Evolutionary conservation across 1,140 invertebrate species (phyloP).

Genomic region (Odontomachus brunneus): DNA sequence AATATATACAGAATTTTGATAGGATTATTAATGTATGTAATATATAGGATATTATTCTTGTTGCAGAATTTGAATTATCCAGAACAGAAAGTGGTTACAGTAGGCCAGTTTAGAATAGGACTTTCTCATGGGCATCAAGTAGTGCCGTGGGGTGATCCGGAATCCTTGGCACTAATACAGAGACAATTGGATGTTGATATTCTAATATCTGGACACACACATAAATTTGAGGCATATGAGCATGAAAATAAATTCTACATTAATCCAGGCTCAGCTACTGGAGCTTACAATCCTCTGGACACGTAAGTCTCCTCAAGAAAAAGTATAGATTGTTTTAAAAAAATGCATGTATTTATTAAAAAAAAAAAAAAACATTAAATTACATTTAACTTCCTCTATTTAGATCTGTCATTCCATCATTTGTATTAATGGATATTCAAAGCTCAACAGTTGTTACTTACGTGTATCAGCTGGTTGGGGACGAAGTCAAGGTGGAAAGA

Average conservation of each 20-base stretch:
- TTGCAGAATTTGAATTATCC: conserved; percentile 96
- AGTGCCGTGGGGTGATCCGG: conserved; percentile 98
- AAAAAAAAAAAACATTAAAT: not conserved
- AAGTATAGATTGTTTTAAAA: not conserved
- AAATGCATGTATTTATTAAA: not conserved
- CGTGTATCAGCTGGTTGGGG: conserved; percentile 98
- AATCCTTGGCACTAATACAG: conserved; percentile 96
- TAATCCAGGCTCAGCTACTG: conserved; percentile 99
- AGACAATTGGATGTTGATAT: conserved; percentile 99
- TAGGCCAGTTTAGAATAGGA: conserved; percentile 99
- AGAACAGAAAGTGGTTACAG: conserved; percentile 99
- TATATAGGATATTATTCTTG: not conserved
- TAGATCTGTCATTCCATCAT: conserved; percentile 97
- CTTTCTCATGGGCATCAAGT: conserved; percentile 99
- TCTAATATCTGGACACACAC: conserved; percentile 99
- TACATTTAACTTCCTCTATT: not conserved
- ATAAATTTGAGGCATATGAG: conserved; percentile 99
- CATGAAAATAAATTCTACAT: conserved; percentile 99
- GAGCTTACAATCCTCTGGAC: conserved; percentile 97
- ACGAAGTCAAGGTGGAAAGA: conserved; percentile 99
- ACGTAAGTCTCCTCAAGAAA: conserved; percentile 87
- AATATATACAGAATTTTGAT: conserved; percentile 91
- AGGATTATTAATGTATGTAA: not conserved
- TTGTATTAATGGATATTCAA: conserved; percentile 99
- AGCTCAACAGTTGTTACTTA: conserved; percentile 99